Evolutionary conservation across 2,888 invertebrate genomes (phyloP).

Genomic region (Drosophila imparisetae): DNA sequence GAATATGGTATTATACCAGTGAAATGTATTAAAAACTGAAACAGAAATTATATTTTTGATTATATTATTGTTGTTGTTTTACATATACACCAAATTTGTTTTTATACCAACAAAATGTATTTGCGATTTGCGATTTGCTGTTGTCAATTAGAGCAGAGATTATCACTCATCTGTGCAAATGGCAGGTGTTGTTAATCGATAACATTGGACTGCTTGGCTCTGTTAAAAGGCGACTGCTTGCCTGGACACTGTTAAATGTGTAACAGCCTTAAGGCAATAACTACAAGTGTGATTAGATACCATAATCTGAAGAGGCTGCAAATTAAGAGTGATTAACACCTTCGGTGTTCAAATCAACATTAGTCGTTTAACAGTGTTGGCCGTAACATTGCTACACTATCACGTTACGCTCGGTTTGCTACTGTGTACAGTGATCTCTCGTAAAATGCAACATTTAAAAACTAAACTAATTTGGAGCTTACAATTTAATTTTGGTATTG

Average conservation of each 20-base stretch:
- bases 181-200: constrained; percentile 26
- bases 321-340: constrained; percentile 15
- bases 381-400: not conserved
- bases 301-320: constrained; percentile 26
- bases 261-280: constrained; percentile 19
- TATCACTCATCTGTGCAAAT: not conserved
- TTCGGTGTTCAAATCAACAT: constrained; percentile 3
- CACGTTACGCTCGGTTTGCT: not conserved
- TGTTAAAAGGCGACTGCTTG: constrained; percentile 28
- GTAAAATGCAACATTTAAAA: not conserved
- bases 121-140: not conserved
- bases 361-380: constrained; percentile 9
- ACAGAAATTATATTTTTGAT: constrained; percentile 20
- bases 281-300: constrained; percentile 29
- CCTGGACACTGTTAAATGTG: constrained; percentile 8
- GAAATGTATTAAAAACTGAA: constrained; percentile 40
- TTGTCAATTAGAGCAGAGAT: constrained; percentile 6
- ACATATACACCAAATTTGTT: not conserved
- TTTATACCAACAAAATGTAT: constrained; percentile 7
- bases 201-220: constrained; percentile 32
- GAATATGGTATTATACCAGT: constrained; percentile 32
- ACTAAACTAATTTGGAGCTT: not conserved
- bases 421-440: constrained; percentile 1
- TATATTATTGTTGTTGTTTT: constrained; percentile 25
- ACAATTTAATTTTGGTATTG: not conserved